A percentile compares a stretch with the other conserved stretches of the same genome.
phyloP scores from a whole-genome alignment of 2,888 invertebrate species.

The Synergus laeviventris region DNA sequence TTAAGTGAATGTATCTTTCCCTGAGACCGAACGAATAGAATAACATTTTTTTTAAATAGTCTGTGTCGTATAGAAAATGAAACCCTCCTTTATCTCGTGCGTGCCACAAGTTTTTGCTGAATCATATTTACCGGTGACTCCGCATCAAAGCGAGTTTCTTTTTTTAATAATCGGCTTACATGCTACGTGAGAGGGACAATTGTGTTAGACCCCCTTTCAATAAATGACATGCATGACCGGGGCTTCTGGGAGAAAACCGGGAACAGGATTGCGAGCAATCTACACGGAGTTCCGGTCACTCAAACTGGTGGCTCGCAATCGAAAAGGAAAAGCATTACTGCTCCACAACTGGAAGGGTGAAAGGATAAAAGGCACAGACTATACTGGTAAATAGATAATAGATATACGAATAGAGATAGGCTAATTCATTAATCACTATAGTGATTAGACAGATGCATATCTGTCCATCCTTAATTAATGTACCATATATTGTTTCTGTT shows the following conservation, averaged over 20 bases:
- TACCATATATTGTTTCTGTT: neutral
- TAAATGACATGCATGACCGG: neutral
- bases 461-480: constrained; percentile 5
- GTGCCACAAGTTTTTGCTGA: neutral
- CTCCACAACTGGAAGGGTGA: neutral
- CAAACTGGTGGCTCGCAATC: neutral
- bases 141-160: constrained; percentile 10
- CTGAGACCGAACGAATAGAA: neutral
- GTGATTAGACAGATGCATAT: neutral
- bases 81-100: neutral
- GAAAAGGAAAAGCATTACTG: constrained; percentile 18
- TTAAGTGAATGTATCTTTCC: neutral
- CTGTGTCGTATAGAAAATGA: neutral
- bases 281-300: constrained; percentile 7
- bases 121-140: neutral
- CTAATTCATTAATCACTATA: constrained; percentile 9
- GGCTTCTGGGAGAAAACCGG: neutral
- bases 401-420: neutral
- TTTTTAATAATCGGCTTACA: constrained; percentile 50
- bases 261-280: constrained; percentile 2
- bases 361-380: constrained; percentile 10
- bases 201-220: constrained; percentile 38
- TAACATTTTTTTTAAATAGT: neutral
- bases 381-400: neutral
- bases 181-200: constrained; percentile 55